A percentile compares a stretch with the other conserved stretches of the same genome.
phyloP scores from a whole-genome alignment of 2,113 vertebrate genomes.

The Rhegmatorhina hoffmannsi region DNA sequence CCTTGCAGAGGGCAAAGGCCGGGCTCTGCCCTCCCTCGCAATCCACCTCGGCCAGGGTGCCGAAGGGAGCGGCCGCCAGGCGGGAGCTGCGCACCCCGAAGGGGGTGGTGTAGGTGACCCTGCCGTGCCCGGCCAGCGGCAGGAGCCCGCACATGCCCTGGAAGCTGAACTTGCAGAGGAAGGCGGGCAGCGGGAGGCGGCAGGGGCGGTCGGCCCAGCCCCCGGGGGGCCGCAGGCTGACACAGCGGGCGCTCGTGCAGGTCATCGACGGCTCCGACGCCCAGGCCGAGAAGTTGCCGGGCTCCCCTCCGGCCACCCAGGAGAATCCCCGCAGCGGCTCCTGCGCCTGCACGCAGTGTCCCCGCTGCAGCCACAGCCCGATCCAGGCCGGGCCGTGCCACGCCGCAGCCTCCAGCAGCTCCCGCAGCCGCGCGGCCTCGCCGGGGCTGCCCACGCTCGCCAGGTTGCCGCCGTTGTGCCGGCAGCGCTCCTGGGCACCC shows the following conservation, averaged over 20 bases:
- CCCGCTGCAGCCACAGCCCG: conserved; percentile 56
- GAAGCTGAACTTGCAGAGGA: conserved; percentile 81
- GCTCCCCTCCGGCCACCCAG: conserved; percentile 58
- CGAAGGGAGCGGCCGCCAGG: conserved; percentile 70
- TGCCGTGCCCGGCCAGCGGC: conserved; percentile 61
- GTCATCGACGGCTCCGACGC: conserved; percentile 41
- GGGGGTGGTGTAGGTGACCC: conserved; percentile 68
- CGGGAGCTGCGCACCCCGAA: conserved; percentile 58
- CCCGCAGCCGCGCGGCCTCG: conserved; percentile 55
- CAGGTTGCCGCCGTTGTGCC: conserved; percentile 71
- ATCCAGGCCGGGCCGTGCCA: conserved; percentile 71
- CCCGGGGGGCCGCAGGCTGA: neutral
- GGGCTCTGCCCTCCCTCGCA: neutral
- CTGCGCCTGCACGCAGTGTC: neutral
- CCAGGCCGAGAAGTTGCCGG: conserved; percentile 67
- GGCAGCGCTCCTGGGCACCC: conserved; percentile 57
- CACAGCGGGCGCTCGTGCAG: conserved; percentile 71
- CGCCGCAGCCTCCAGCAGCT: neutral
- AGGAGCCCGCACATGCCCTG: conserved; percentile 75
- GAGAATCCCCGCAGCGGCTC: conserved; percentile 69
- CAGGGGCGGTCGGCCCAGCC: conserved; percentile 66
- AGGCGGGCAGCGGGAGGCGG: conserved; percentile 24
- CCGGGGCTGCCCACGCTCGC: conserved; percentile 29
- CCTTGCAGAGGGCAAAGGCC: conserved; percentile 54
- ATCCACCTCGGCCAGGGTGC: conserved; percentile 48